Percentiles rank a stretch among this genome's conserved stretches.
These are phyloP conservation scores for Hippasteria phrygiana DNA, from an alignment of 53 echinoderm and acorn worm species.

Conservation along the genomic window DNA sequence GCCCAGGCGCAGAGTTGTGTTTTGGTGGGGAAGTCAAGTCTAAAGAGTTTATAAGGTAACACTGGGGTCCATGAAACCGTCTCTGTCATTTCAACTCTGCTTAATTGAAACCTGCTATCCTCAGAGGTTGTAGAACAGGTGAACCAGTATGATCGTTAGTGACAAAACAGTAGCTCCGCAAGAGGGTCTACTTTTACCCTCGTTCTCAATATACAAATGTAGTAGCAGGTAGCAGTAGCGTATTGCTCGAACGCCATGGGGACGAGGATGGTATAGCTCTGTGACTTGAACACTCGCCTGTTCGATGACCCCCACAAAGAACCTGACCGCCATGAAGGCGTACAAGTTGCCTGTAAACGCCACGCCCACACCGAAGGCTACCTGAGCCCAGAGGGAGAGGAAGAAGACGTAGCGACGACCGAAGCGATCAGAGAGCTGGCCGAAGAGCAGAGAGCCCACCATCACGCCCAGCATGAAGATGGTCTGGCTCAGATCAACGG, in stretches of 20 bases:
- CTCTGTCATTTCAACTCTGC: no score
- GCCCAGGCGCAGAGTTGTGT: no score
- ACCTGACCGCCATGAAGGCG: constrained; percentile 83
- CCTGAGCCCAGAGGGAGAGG: constrained; percentile 82
- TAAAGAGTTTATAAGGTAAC: no score
- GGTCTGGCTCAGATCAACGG: constrained; percentile 82
- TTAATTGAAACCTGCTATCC: no score
- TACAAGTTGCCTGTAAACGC: constrained; percentile 80
- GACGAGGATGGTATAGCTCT: background rate
- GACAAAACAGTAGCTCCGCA: no score
- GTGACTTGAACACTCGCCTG: constrained; percentile 75
- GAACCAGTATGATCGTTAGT: no score
- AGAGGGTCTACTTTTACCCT: no score
- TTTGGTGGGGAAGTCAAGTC: no score
- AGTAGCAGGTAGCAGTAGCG: no score
- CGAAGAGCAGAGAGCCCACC: constrained; percentile 91
- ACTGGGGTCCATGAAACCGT: no score
- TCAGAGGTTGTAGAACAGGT: no score
- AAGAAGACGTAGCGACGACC: constrained; percentile 87
- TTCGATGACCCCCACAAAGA: constrained; percentile 78
- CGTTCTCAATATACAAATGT: no score
- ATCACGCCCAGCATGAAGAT: constrained; percentile 96
- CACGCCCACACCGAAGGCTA: constrained; percentile 72
- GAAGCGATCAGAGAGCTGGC: constrained; percentile 91
- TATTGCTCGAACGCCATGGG: background rate